Conservation (phyloP, 2,888 invertebrate species). For the Aquatica leii region DNA sequence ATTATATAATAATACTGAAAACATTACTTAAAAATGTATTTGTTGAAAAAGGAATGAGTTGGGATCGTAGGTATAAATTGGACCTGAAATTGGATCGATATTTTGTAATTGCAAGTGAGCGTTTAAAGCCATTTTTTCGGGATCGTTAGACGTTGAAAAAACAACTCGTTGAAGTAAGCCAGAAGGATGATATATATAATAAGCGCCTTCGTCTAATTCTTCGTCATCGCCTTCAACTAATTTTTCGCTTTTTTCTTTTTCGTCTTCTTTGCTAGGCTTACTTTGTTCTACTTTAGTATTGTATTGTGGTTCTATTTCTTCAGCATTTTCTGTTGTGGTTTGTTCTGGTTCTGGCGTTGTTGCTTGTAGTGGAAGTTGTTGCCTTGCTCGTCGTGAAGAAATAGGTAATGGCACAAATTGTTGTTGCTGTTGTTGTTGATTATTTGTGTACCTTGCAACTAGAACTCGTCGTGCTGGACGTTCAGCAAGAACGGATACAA, state of each 20-base stretch:
- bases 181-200: constrained; percentile 71
- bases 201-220: constrained; percentile 62
- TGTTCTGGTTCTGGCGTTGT: constrained; percentile 15
- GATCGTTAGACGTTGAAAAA: constrained; percentile 65
- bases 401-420: constrained; percentile 25
- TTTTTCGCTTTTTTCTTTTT: constrained; percentile 40
- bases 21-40: constrained; percentile 11
- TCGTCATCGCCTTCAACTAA: constrained; percentile 40
- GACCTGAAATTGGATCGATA: constrained; percentile 70
- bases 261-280: constrained; percentile 16
- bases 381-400: constrained; percentile 20
- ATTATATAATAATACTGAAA: constrained; percentile 1
- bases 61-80: constrained; percentile 65
- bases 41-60: constrained; percentile 47
- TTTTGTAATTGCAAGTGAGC: constrained; percentile 70
- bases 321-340: constrained; percentile 29
- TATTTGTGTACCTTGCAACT: constrained; percentile 22
- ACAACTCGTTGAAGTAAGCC: constrained; percentile 70
- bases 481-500: constrained; percentile 14
- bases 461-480: constrained; percentile 19
- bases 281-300: constrained; percentile 33
- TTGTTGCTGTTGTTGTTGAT: constrained; percentile 15
- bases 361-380: constrained; percentile 55
- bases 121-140: constrained; percentile 69
- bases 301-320: constrained; percentile 28